Evolutionary conservation across 2,797 vertebrate species (phyloP).

Genomic region (Diplodus puntazzo): DNA sequence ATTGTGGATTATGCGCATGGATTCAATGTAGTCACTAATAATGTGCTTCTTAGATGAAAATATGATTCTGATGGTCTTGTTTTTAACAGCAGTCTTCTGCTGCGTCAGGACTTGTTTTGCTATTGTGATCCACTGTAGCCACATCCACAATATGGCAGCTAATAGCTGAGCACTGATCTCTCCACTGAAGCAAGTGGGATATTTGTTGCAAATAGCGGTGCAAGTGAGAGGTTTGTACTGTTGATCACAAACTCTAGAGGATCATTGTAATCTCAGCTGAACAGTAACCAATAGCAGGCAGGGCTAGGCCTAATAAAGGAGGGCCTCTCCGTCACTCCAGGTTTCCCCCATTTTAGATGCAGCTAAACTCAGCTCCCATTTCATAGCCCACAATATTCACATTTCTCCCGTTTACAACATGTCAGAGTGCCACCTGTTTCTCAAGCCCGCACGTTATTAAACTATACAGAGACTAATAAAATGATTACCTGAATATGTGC

Average conservation of each 20-base stretch:
- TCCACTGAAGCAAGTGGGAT: conserved; percentile 56
- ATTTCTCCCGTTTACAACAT: conserved; percentile 41
- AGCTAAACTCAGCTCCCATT: conserved; percentile 82
- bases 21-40: conserved; percentile 37
- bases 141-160: conserved; percentile 79
- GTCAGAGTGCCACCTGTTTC: conserved; percentile 34
- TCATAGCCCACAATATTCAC: conserved; percentile 69
- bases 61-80: conserved; percentile 31
- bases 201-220: conserved; percentile 63
- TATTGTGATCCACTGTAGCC: conserved; percentile 67
- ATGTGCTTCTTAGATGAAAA: conserved; percentile 30
- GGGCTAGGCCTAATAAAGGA: conserved; percentile 75
- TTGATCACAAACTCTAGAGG: conserved; percentile 47
- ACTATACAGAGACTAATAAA: no score
- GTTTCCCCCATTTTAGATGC: conserved; percentile 85
- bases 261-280: conserved; percentile 65
- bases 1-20: conserved; percentile 73
- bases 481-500: not conserved
- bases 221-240: conserved; percentile 55
- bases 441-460: conserved; percentile 7
- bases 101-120: conserved; percentile 76
- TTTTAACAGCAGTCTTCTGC: conserved; percentile 59
- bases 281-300: conserved; percentile 71
- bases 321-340: conserved; percentile 78
- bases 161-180: conserved; percentile 62